Percentiles rank a stretch among this genome's conserved stretches.
Conservation (phyloP, 2,888 invertebrate species). For the Parnassius orleans region DNA sequence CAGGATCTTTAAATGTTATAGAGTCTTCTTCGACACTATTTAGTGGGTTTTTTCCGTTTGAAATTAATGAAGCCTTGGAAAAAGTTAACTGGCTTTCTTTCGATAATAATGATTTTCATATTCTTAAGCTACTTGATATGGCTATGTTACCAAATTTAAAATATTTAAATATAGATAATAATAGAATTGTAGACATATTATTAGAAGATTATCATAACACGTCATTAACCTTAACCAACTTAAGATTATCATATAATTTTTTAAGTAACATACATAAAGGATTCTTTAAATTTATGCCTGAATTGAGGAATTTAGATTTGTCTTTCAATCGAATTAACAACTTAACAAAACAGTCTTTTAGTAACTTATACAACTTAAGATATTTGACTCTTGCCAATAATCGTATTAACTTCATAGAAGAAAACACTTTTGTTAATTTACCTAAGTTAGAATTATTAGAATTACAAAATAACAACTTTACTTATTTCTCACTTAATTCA, state of each 20-base stretch:
- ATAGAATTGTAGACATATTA: conserved; percentile 87
- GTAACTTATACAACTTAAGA: conserved; percentile 87
- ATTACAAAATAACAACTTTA: conserved; percentile 89
- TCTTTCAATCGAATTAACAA: conserved; percentile 88
- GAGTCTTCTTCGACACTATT: conserved; percentile 93
- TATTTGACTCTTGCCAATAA: conserved; percentile 93
- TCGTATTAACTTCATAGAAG: conserved; percentile 86
- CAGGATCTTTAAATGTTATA: conserved; percentile 88
- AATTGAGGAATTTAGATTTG: conserved; percentile 88
- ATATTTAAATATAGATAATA: conserved; percentile 93
- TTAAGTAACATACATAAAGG: conserved; percentile 84
- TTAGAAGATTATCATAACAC: conserved; percentile 84
- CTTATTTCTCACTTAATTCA: conserved; percentile 83
- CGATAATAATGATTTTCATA: conserved; percentile 92
- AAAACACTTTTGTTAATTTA: conserved; percentile 87
- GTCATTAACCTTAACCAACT: conserved; percentile 87
- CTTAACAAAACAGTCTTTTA: conserved; percentile 87
- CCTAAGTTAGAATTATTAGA: conserved; percentile 89
- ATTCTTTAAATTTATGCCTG: conserved; percentile 86
- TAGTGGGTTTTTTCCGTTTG: conserved; percentile 88
- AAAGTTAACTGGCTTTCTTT: conserved; percentile 91
- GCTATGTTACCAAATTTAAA: conserved; percentile 85
- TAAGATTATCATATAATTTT: conserved; percentile 91
- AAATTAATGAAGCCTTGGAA: conserved; percentile 86
- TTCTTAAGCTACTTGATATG: conserved; percentile 86